phyloP scores from a whole-genome alignment of 2,797 vertebrate species.

The Clarias fuscus region DNA sequence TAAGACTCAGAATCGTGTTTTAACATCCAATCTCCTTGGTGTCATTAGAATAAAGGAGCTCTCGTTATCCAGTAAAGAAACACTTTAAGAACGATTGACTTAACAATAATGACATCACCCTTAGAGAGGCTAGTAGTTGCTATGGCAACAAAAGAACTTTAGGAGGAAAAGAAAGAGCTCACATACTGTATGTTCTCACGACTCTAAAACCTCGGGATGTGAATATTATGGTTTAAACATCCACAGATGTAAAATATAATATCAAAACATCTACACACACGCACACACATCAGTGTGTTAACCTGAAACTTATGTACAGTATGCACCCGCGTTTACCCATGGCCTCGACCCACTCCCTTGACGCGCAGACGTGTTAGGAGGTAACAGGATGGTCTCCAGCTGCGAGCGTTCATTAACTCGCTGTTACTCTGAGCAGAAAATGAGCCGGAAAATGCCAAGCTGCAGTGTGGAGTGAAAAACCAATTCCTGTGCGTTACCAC shows the following conservation, averaged over 20 bases:
- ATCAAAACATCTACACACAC: background rate
- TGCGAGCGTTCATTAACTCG: background rate
- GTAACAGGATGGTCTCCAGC: background rate
- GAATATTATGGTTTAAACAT: background rate
- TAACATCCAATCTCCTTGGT: background rate
- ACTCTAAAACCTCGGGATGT: background rate
- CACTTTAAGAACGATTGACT: background rate
- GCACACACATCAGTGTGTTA: background rate
- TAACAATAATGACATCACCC: background rate
- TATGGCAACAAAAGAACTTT: slow-evolving; percentile 12
- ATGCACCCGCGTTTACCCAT: background rate
- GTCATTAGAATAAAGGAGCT: background rate
- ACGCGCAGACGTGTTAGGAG: background rate
- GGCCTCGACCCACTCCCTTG: background rate
- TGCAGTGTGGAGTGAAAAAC: slow-evolving; percentile 59
- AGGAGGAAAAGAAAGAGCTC: background rate
- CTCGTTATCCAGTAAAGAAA: background rate
- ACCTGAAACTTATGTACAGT: background rate
- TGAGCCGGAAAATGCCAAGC: slow-evolving; percentile 38
- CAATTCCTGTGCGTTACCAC: slow-evolving; percentile 76
- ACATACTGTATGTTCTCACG: background rate
- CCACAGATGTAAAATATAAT: background rate
- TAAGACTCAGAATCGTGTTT: background rate
- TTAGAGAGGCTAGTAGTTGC: background rate
- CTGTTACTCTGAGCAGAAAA: slow-evolving; percentile 5